phyloP scores from a whole-genome alignment of 2,888 invertebrate species.

The Vannuccia rotundouncinata region DNA sequence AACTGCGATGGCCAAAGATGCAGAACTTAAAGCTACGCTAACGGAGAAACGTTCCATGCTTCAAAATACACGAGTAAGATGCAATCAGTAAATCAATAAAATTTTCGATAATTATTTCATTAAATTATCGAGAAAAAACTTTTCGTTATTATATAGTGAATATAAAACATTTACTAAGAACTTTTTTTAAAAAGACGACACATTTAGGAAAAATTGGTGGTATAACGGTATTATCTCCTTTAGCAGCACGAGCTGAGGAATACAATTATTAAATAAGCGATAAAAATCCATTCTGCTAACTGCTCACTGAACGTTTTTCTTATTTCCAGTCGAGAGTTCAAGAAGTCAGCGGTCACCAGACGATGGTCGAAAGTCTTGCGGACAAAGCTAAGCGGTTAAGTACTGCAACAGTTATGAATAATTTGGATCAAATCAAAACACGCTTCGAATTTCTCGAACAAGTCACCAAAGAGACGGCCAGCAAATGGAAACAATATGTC shows the following conservation, averaged over 20 bases:
- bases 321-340: neutral
- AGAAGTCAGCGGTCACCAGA: neutral
- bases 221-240: too few species aligned
- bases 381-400: neutral
- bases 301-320: too few species aligned
- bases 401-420: neutral
- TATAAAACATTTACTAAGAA: too few species aligned
- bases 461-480: neutral
- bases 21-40: neutral
- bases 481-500: neutral
- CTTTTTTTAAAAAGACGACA: too few species aligned
- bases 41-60: slow-evolving; percentile 7
- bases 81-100: neutral
- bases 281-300: too few species aligned
- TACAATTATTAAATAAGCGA: too few species aligned
- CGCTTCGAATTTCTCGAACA: neutral
- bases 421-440: neutral
- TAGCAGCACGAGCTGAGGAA: too few species aligned
- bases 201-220: too few species aligned
- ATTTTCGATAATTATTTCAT: too few species aligned
- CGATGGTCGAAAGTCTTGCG: neutral
- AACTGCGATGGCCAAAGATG: neutral
- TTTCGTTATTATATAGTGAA: too few species aligned
- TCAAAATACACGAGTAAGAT: neutral
- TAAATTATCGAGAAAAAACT: too few species aligned